Base-by-base conservation (phyloP, 2,888 invertebrate genomes). In the Drosophila colorata region DNA sequence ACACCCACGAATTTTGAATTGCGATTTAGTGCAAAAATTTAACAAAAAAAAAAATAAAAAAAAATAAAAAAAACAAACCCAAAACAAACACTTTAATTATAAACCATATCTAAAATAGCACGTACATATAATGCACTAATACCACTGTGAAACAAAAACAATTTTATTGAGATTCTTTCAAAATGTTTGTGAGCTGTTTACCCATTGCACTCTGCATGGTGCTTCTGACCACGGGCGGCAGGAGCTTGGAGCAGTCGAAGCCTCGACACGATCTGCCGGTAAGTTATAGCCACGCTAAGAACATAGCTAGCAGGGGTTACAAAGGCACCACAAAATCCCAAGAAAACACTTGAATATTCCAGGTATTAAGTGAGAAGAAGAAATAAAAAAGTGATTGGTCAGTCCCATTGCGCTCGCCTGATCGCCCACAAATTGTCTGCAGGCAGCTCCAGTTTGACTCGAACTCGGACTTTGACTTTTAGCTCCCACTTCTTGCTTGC, bases 281-380 rank as follows among this genome's bases (percentile, higher is more conserved):
- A 83, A 89, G 89, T 72, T 35, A 38, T 14, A 16, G 40, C 11
- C 9, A 31, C 28, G 28, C 28, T 8, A 28, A 28, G 28, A 28
- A 31, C 31, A 31, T 4, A 31, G 31, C 31, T 31, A 31, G 31
- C 11, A 11, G 28, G 28, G 9, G 2, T 28, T 5, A 28, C 20
- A 8, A 6, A 1, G 25, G 31, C 11, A 11, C 2, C 11, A 31
- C 11, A 81, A 74, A 88, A 88, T 91, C 91, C 91, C 77, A 80
- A 89, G 91, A 91, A 91, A 91, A 90, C 86, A 90, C 90, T 90
- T 89, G 77, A 90, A 90, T 90, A 90, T 91, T 91, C 91, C 90
- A 87, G 86, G 90, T 90, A 91, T 89, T 78, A 80, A 78, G 40
- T 40, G 23, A 13, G 18, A n/a, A 55, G 18, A 5, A 8, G 20